These are phyloP conservation scores for Lycophotia porphyrea DNA, from an alignment of 2,888 invertebrate species.

Conservation along the genomic window DNA sequence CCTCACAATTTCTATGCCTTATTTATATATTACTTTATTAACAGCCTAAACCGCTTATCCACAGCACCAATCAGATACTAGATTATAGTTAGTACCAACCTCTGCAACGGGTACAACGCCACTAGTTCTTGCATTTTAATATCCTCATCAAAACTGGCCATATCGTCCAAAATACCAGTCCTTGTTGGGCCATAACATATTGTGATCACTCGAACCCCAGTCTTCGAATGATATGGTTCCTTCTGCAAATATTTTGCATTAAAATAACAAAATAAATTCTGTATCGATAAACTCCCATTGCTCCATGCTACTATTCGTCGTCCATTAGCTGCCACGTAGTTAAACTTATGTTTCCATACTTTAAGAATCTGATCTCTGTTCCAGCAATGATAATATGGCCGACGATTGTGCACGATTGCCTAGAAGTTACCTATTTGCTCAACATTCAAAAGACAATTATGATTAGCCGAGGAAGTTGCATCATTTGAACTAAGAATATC, in stretches of 20 bases:
- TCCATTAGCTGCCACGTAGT: no score
- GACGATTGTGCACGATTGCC: no score
- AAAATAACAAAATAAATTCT: no score
- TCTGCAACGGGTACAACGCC: slow-evolving; percentile 38
- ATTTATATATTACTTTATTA: not conserved
- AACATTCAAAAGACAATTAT: no score
- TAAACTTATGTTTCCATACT: no score
- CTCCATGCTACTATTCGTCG: no score
- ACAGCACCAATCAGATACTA: not conserved
- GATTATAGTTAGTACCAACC: slow-evolving; percentile 27
- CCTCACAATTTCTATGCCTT: not conserved
- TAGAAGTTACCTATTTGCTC: no score
- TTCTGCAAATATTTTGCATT: slow-evolving; percentile 51
- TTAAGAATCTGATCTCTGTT: no score
- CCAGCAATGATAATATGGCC: no score
- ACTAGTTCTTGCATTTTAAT: slow-evolving; percentile 39
- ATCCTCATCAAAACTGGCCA: slow-evolving; percentile 62
- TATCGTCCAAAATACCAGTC: slow-evolving; percentile 53
- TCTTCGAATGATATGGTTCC: slow-evolving; percentile 59
- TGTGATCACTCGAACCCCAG: slow-evolving; percentile 69
- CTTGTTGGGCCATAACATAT: slow-evolving; percentile 69
- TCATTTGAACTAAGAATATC: no score
- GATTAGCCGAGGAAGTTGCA: no score
- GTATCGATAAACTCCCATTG: no score
- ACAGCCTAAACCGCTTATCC: not conserved